Conservation (phyloP, 2,888 invertebrate species). For the Ferrisia virgata region DNA sequence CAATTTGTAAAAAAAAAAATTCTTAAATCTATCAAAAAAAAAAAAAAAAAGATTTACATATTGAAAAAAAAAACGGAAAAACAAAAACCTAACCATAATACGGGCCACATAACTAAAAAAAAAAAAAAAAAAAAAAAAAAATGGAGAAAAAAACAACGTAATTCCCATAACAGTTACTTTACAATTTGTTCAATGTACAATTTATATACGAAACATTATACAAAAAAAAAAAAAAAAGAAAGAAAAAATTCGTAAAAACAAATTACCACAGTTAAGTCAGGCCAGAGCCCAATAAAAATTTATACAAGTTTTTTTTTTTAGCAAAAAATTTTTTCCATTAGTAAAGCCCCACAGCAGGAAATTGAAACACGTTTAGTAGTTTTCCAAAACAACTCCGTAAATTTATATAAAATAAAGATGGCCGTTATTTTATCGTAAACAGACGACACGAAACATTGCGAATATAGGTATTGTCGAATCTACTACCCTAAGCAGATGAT, state of each 20-base stretch:
- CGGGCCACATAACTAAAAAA: constrained; percentile 42
- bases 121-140: constrained; percentile 24
- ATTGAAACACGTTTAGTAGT: constrained; percentile 38
- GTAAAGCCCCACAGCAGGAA: constrained; percentile 38
- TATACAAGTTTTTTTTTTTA: constrained; percentile 21
- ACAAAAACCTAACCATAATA: constrained; percentile 43
- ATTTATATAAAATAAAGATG: neutral
- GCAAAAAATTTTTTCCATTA: neutral
- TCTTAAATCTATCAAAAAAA: constrained; percentile 12
- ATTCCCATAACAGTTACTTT: constrained; percentile 38
- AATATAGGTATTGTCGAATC: neutral
- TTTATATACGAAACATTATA: constrained; percentile 33
- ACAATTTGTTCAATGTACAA: constrained; percentile 38
- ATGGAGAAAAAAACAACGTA: constrained; percentile 18
- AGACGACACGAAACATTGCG: constrained; percentile 45
- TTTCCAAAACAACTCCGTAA: neutral
- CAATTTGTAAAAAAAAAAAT: constrained; percentile 17
- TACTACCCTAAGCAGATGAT: neutral
- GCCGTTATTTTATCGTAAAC: constrained; percentile 38
- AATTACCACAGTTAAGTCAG: constrained; percentile 44
- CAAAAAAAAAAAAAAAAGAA: constrained; percentile 24
- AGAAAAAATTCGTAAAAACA: constrained; percentile 24
- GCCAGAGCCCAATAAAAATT: constrained; percentile 21
- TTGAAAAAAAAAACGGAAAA: constrained; percentile 30
- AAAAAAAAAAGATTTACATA: constrained; percentile 23